Evolutionary conservation across 2,888 invertebrate species (phyloP), one percentile per base, ranked within the genome.

Genomic region (Conchocele bisecta): DNA sequence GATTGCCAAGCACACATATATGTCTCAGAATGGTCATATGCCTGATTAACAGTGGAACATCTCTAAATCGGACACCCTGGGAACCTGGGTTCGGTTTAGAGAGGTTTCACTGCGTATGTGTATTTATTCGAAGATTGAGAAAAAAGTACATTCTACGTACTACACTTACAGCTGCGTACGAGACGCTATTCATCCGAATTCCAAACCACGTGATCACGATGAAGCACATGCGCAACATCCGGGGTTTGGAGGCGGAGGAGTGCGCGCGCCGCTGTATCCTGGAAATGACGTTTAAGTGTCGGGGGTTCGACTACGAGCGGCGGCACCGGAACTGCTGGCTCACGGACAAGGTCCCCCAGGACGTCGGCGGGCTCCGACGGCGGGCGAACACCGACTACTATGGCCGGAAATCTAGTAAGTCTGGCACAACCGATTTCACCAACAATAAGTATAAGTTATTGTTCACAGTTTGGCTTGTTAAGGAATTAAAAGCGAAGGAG

Each of bases 211-310:
- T 87, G 28, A 73, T 89, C 22, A 87, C 88, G 0, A 70, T 85
- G 44, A 74, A 75, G 24, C 88, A 88, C 65, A 84, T 86, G 58
- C 75, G 84, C 24, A 83, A 84, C 39, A 76, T 89, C 20, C 83
- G 81, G 37, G 81, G 82, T 17, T 73, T 87, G 20, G 84, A 84
- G 31, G 84, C 84, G 11, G 89, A 90, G 56, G 84, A 88, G 69
- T 90, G 90, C 76, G 86, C 89, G 24, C 79, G 89, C 58, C 70
- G 86, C 42, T 90, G 90, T 72, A 74, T 89, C 26, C 75, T 86
- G 46, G 89, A 89, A 68, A 78, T 85, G 64, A 69, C 68, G 26
- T 89, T 88, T 73, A 85, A 84, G 60, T 89, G 89, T 72, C 70
- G 79, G 24, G 86, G 87, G 0, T 88, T 89, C 67, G 87, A 88